Conservation (phyloP, 1,140 invertebrate genomes). For the Lamellibrachia luymesi region DNA sequence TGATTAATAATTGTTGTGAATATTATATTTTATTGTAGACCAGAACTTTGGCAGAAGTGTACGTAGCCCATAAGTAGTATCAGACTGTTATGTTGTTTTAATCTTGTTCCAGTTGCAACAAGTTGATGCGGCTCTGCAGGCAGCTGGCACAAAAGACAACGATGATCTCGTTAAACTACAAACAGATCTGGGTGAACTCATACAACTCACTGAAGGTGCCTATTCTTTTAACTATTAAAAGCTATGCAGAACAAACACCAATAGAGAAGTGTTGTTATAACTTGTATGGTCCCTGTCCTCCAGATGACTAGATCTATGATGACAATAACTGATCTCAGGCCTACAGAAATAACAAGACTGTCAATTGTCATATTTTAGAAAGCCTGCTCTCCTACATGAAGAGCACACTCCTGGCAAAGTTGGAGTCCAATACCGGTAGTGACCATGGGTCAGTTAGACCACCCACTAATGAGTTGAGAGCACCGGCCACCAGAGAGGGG, state of each 20-base stretch:
- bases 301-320: too few species aligned
- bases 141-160: conserved; percentile 33
- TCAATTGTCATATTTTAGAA: neutral
- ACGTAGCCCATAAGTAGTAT: neutral
- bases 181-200: conserved; percentile 42
- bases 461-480: neutral
- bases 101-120: conserved; percentile 39
- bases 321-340: too few species aligned
- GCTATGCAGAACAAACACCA: too few species aligned
- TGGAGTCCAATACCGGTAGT: neutral
- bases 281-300: too few species aligned
- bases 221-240: neutral
- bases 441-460: neutral
- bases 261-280: too few species aligned
- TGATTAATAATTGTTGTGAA: neutral
- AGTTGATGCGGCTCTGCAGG: conserved; percentile 41
- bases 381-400: neutral
- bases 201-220: conserved; percentile 44
- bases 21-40: neutral
- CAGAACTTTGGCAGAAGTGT: neutral
- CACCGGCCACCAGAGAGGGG: neutral
- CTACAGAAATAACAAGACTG: neutral
- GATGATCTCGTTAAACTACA: conserved; percentile 39
- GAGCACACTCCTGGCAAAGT: neutral
- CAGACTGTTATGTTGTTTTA: neutral